Evolutionary conservation across 2,113 vertebrate genomes (phyloP).

Genomic region (Tupaia tana): DNA sequence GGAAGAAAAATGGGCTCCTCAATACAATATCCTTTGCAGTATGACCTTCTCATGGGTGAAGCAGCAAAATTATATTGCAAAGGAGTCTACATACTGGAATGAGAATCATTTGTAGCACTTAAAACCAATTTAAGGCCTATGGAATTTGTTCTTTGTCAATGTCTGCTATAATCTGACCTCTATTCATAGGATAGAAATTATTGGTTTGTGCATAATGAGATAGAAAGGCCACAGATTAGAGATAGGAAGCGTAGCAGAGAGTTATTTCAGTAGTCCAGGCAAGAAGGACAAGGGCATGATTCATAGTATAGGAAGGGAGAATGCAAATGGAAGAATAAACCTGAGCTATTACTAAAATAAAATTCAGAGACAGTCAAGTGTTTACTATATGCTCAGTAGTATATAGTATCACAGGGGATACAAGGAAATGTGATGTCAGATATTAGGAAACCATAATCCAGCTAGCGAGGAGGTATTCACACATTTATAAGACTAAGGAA

Average conservation of each 20-base stretch:
- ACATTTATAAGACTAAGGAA: neutral
- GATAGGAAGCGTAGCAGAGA: neutral
- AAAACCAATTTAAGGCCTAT: neutral
- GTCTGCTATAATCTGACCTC: neutral
- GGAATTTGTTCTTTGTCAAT: neutral
- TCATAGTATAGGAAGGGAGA: neutral
- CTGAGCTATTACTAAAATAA: neutral
- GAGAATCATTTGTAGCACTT: neutral
- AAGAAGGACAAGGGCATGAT: neutral
- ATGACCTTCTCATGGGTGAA: neutral
- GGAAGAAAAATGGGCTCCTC: neutral
- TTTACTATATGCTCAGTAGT: neutral
- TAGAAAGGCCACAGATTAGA: neutral
- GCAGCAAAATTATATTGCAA: neutral
- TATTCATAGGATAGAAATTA: neutral
- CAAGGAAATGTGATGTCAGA: neutral
- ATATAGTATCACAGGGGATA: neutral
- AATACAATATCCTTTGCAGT: no score
- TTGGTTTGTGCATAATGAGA: neutral
- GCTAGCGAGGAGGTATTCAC: neutral
- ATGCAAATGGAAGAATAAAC: neutral
- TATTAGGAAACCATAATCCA: neutral
- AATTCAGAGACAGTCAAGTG: neutral
- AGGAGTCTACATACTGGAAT: neutral
- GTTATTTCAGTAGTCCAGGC: neutral